A percentile compares a stretch with the other conserved stretches of the same genome.
phyloP scores from a whole-genome alignment of 2,113 vertebrate genomes.

The Eulemur macaco region DNA sequence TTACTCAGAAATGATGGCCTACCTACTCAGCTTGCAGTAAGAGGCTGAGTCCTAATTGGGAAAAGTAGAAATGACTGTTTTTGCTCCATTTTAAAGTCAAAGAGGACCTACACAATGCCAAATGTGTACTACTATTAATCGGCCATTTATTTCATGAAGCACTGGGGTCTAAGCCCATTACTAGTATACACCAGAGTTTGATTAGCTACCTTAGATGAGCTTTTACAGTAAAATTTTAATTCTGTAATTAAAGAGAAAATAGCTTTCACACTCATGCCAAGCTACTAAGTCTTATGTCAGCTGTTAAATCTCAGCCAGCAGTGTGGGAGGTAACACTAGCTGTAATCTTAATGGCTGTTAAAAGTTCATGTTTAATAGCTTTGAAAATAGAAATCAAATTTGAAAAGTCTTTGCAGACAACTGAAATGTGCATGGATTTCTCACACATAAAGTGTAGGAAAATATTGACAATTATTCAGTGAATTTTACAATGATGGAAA shows the following conservation, averaged over 20 bases:
- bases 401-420: background rate
- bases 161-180: constrained; percentile 6
- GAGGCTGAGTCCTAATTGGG: background rate
- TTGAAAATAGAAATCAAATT: constrained; percentile 50
- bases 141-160: background rate
- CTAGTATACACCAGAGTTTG: background rate
- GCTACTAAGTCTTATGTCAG: background rate
- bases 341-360: constrained; percentile 30
- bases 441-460: background rate
- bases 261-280: constrained; percentile 27
- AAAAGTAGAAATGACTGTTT: background rate
- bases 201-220: background rate
- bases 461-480: constrained; percentile 37
- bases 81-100: background rate
- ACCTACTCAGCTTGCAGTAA: background rate
- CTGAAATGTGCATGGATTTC: background rate
- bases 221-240: constrained; percentile 50
- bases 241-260: constrained; percentile 57
- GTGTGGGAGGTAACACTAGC: background rate
- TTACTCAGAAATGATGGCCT: background rate
- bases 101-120: no score
- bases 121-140: background rate
- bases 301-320: constrained; percentile 18
- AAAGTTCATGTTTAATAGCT: constrained; percentile 57
- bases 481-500: constrained; percentile 38